Evolutionary conservation across 2,113 vertebrate genomes (phyloP).

Genomic region (Mastomys natalensis): DNA sequence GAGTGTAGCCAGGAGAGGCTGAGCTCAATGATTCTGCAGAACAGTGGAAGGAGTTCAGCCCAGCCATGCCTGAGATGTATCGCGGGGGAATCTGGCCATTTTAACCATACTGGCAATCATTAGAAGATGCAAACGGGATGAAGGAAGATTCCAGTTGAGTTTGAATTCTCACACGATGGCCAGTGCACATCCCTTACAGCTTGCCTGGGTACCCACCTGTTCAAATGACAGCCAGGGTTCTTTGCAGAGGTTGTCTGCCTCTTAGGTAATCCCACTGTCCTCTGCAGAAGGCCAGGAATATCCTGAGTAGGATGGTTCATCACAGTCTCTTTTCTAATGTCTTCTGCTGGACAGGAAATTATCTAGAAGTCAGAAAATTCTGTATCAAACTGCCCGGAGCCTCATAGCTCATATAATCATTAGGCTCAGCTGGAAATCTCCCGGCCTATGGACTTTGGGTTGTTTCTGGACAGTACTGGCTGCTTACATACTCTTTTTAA

Average conservation of each 20-base stretch:
- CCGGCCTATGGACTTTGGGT: rapidly evolving
- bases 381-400: background rate
- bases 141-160: background rate
- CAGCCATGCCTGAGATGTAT: slow-evolving; percentile 89
- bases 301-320: rapidly evolving
- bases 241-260: background rate
- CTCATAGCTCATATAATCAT: rapidly evolving
- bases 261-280: background rate
- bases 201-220: background rate
- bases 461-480: background rate
- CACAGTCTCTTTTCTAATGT: background rate
- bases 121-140: slow-evolving; percentile 56
- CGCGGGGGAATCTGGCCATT: slow-evolving; percentile 92
- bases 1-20: background rate
- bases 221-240: background rate
- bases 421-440: background rate
- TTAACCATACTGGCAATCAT: slow-evolving; percentile 87
- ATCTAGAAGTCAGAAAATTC: background rate
- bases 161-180: rapidly evolving
- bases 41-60: slow-evolving; percentile 68
- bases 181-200: background rate
- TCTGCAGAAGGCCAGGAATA: background rate
- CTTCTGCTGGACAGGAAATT: background rate
- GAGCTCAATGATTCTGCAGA: background rate
- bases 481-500: background rate